Evolutionary conservation across 1,140 invertebrate species (phyloP), one percentile per base, ranked within the genome.

Genomic region (Lasioglossum baleicum): DNA sequence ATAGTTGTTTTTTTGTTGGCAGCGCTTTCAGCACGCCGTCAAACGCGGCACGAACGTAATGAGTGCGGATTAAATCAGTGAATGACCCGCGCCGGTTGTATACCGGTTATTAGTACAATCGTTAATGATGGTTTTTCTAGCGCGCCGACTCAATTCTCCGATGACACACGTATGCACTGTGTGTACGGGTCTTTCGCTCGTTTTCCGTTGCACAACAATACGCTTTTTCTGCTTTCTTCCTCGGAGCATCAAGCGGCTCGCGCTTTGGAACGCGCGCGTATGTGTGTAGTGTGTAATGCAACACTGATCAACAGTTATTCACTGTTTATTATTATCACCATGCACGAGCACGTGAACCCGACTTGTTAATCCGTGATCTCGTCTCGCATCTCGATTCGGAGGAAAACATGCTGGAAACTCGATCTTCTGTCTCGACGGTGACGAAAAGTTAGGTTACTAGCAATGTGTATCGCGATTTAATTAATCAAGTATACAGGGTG

Each of bases 321-420:
- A 66, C 22, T 73, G 70, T 78, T 74, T 70, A 76, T 82, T 70
- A 76, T 82, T 79, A 82, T 73, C 70, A 70, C 80, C 83, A 76
- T 60, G 51, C 22, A 15, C 26, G 51, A 75, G 60, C 82, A 53
- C 51, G 74, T 77, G 74, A 76, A 79, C 75, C 31, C 15, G 64
- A 53, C 53, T 70, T 60, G 69, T 20, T 51, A 60, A 35, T 53
- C 75, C 22, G 73, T 17, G 61, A 15, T 40, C 31, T 7, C 26
- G 20, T 15, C 60, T 58, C 1, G 73, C 20, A n/a, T 17, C 26
- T 53, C 61, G 31, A 56, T 56, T 66, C 22, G 13, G 13, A 48
- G 26, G 10, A 20, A 51, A 74, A 7, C 31, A 20, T 53, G 48
- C 31, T 7, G 22, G 7, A 7, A 42, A 58, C 6, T n/a, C 56